A percentile compares a stretch with the other conserved stretches of the same genome.
phyloP scores from a whole-genome alignment of 2,888 invertebrate genomes.

The Terebella lapidaria region DNA sequence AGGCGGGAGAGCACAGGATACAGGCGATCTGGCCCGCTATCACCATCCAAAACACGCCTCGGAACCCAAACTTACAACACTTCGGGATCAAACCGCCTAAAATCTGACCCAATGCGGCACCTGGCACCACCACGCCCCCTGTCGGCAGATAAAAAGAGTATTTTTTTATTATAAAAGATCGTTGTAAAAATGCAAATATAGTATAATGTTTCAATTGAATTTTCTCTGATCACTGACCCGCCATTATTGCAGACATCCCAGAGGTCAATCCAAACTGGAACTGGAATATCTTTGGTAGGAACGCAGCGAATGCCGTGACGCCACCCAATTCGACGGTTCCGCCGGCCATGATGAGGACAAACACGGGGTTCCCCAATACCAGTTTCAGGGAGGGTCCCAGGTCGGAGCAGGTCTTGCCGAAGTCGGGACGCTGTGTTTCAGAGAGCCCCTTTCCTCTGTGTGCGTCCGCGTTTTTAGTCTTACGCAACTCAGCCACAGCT shows the following conservation, averaged over 20 bases:
- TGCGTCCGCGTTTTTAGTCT: background rate
- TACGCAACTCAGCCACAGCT: constrained; percentile 1
- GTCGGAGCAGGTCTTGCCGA: constrained; percentile 4
- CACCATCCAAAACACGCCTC: background rate
- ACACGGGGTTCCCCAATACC: constrained; percentile 3
- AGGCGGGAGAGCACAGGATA: background rate
- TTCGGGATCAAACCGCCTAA: background rate
- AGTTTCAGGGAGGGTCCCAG: background rate
- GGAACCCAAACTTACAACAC: background rate
- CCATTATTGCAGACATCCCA: background rate
- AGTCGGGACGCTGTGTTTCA: background rate
- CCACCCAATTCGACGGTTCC: background rate
- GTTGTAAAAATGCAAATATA: too few species aligned
- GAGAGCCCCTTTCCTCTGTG: background rate
- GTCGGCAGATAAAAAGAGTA: too few species aligned
- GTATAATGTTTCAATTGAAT: too few species aligned
- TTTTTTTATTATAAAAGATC: too few species aligned
- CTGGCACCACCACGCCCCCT: background rate
- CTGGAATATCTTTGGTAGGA: constrained; percentile 9
- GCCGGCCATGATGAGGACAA: background rate
- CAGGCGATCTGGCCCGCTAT: background rate
- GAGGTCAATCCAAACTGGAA: constrained; percentile 6
- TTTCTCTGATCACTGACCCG: too few species aligned
- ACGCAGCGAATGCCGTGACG: constrained; percentile 5
- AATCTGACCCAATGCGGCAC: background rate